Evolutionary conservation across 2,888 invertebrate species (phyloP), one percentile per base, ranked within the genome.

Genomic region (Deilephila elpenor): DNA sequence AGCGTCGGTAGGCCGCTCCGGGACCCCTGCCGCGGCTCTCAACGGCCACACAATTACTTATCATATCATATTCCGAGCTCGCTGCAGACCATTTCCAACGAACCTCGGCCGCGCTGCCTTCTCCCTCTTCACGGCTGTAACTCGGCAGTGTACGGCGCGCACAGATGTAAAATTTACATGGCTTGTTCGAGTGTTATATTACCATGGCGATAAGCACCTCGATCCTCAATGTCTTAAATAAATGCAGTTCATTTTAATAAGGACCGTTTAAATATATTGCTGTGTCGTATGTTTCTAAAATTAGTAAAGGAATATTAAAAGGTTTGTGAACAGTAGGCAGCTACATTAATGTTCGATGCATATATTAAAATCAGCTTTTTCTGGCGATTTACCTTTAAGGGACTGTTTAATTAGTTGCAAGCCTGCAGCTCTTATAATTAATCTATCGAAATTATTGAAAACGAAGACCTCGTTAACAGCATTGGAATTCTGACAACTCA

Each of bases 161-260:
- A 29, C 34, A n/a, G 1, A 59, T 70, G 17, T 73, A 72, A 72
- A 37, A 14, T 74, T 72, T 71, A 72, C 67, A 74, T 73, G 71
- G 71, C 70, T 73, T 71, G 34, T 72, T 79, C 74, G 56, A 74
- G 73, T 85, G 79, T 85, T 87, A 82, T 76, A 82, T 79, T 80
- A 78, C 83, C 85, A 83, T 86, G 84, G 85, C 86, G 67, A 90
- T 90, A 89, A 90, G 89, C 91, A 89, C 88, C 90, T 90, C 88
- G 89, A 88, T 87, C 84, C 87, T 90, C 87, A 90, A 91, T 90
- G 90, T 91, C 87, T 89, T 88, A 90, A 89, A 90, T 91, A 89
- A 91, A 91, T 90, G 89, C 85, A 88, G 91, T 91, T 90, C 91
- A 89, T 92, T 92, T 91, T 88, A 86, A 92, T 90, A 91, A 89